Evolutionary conservation across 2,888 invertebrate species (phyloP), one percentile per base, ranked within the genome.

Genomic region (Trichopria drosophilae): DNA sequence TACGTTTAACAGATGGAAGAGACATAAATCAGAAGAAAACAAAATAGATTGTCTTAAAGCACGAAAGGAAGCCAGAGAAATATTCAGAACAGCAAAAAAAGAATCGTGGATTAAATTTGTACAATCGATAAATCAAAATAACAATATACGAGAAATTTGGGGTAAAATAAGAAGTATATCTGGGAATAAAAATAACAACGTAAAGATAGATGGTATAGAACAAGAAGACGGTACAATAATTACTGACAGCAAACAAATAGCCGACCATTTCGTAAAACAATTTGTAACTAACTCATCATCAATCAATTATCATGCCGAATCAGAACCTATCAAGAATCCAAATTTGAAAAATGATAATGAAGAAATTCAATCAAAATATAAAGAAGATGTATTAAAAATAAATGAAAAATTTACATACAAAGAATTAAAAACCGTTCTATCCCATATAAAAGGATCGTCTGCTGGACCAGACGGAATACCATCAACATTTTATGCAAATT

Each of bases 381-480:
- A n/a, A n/a, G n/a, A n/a, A n/a, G n/a, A n/a, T n/a, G n/a, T n/a
- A n/a, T n/a, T n/a, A n/a, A n/a, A n/a, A n/a, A n/a, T n/a, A n/a
- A n/a, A n/a, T n/a, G n/a, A n/a, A n/a, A n/a, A n/a, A n/a, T n/a
- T n/a, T n/a, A n/a, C n/a, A n/a, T n/a, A n/a, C n/a, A n/a, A n/a
- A n/a, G n/a, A n/a, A n/a, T n/a, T n/a, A n/a, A n/a, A n/a, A n/a
- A n/a, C n/a, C n/a, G n/a, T n/a, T n/a, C n/a, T n/a, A n/a, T n/a
- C n/a, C n/a, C n/a, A n/a, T n/a, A n/a, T n/a, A n/a, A n/a, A n/a
- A n/a, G n/a, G n/a, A n/a, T n/a, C n/a, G n/a, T n/a, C n/a, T n/a
- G n/a, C 56, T 6, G 56, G 47, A 2, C 50, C 47, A 13, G 53
- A 56, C 20, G 29, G 43, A 6, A 55, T 57, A 4, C 49, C 52